Conservation (phyloP, 2,113 vertebrate genomes). For the Urocynchramus pylzowi region DNA sequence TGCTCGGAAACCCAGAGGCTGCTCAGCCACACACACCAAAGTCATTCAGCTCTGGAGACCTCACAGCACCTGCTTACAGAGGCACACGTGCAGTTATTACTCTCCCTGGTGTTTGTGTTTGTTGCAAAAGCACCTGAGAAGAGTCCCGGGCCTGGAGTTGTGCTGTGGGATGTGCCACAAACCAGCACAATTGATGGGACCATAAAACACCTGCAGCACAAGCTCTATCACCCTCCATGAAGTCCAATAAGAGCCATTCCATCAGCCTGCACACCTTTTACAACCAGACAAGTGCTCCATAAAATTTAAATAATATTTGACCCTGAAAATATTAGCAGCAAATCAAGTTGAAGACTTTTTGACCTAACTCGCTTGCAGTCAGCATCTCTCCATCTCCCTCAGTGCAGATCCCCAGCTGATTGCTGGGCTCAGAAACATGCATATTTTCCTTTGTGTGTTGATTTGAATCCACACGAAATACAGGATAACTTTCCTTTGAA, state of each 20-base stretch:
- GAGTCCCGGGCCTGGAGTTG: accelerated
- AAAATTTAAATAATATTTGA: background rate
- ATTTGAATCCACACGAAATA: conserved; percentile 42
- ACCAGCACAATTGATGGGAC: background rate
- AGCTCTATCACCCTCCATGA: background rate
- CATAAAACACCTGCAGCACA: accelerated
- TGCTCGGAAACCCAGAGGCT: accelerated
- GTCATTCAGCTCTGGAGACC: background rate
- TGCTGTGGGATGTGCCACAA: accelerated
- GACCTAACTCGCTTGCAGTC: background rate
- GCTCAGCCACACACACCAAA: background rate
- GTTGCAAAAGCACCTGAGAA: background rate
- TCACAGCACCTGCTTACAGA: background rate
- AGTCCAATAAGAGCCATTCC: background rate
- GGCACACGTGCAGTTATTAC: accelerated
- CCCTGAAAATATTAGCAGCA: background rate
- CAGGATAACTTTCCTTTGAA: conserved; percentile 38
- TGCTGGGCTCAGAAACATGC: background rate
- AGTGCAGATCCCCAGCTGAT: background rate
- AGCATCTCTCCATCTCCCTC: background rate
- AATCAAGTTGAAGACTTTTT: background rate
- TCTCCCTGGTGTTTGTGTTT: background rate
- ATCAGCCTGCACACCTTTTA: background rate
- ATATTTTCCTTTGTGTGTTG: conserved; percentile 15
- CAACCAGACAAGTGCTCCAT: background rate